phyloP scores from a whole-genome alignment of 2,113 vertebrate genomes.

The Phylloscopus whistleri region DNA sequence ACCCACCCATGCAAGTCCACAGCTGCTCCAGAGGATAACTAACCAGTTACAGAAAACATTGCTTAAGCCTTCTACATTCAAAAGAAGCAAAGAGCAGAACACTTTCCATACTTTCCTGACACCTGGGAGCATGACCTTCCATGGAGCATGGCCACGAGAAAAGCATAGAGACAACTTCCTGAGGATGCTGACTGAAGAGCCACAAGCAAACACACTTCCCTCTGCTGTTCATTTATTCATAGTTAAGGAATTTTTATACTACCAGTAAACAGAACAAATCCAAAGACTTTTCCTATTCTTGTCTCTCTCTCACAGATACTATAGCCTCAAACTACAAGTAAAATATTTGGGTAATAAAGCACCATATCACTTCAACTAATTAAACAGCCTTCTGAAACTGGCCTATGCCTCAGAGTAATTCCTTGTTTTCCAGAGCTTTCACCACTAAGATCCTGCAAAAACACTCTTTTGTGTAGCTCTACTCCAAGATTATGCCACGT shows the following conservation, averaged over 20 bases:
- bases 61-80: background rate
- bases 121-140: background rate
- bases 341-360: background rate
- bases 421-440: background rate
- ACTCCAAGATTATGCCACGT: accelerated
- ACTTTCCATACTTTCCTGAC: background rate
- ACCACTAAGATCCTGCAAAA: background rate
- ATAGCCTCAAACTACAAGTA: accelerated
- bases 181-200: background rate
- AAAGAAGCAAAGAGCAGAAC: background rate
- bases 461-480: background rate
- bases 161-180: background rate
- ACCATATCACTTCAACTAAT: background rate
- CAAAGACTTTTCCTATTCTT: background rate
- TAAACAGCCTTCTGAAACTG: background rate
- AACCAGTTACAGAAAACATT: background rate
- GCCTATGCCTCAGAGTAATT: background rate
- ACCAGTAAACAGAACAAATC: background rate
- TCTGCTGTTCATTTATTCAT: background rate
- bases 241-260: background rate
- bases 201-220: background rate
- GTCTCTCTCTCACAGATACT: background rate
- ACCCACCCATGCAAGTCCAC: background rate
- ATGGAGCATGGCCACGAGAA: accelerated
- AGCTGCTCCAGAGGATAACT: background rate